These are phyloP conservation scores for Hymenochirus boettgeri DNA, from an alignment of 2,113 vertebrate species.

Conservation along the genomic window DNA sequence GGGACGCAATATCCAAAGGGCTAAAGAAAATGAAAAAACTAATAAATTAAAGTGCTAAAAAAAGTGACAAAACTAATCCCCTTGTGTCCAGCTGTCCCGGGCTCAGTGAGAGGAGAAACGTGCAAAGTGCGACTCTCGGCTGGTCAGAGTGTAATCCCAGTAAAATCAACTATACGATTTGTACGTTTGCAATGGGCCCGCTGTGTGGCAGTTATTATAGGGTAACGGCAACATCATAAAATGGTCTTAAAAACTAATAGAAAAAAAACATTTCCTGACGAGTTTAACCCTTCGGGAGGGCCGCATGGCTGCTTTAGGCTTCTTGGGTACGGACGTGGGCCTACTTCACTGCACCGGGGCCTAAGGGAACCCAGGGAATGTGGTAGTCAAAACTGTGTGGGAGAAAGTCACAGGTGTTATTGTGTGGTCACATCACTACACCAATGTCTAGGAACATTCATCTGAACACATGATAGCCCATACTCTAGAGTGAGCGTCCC, in stretches of 20 bases:
- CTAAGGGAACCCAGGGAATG: too few species aligned
- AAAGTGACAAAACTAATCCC: background rate
- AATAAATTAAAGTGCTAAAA: conserved; percentile 8
- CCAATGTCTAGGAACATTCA: too few species aligned
- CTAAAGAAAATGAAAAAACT: conserved; percentile 14
- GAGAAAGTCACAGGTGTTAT: too few species aligned
- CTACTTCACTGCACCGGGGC: too few species aligned
- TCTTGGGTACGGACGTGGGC: too few species aligned
- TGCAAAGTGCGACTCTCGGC: background rate
- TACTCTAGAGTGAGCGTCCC: too few species aligned
- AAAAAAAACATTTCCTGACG: background rate
- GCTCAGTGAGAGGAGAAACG: background rate
- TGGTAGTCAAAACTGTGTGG: too few species aligned
- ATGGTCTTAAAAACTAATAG: conserved; percentile 3
- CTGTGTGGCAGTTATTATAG: background rate
- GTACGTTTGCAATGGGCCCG: conserved; percentile 8
- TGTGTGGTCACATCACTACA: too few species aligned
- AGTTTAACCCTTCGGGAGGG: background rate
- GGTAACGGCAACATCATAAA: background rate
- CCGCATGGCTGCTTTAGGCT: too few species aligned
- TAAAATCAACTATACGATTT: conserved; percentile 14
- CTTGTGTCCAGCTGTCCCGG: conserved; percentile 4
- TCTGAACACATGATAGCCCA: too few species aligned
- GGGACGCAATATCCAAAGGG: background rate
- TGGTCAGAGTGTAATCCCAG: conserved; percentile 1